Percentiles rank a stretch among this genome's conserved stretches.
These are phyloP conservation scores for Colletes gigas DNA, from an alignment of 1,140 invertebrate genomes.

Conservation along the genomic window DNA sequence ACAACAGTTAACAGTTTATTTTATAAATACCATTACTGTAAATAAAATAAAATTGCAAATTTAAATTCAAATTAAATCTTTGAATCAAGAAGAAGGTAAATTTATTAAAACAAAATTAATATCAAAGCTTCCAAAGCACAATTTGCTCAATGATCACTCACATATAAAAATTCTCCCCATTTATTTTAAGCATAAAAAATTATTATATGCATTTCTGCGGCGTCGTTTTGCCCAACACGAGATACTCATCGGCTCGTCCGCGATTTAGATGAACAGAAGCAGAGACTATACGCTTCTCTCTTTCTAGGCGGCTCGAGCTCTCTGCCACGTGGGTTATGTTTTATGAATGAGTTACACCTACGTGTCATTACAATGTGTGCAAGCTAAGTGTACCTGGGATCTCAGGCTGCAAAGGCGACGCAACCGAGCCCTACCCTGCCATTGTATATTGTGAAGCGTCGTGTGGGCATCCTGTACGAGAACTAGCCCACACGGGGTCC, in stretches of 20 bases:
- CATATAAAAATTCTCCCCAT: too few species aligned
- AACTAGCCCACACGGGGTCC: constrained; percentile 56
- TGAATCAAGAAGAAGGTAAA: too few species aligned
- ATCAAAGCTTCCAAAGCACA: too few species aligned
- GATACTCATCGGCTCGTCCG: background rate
- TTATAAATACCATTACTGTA: too few species aligned
- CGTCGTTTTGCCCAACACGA: too few species aligned
- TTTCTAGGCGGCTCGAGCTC: constrained; percentile 3
- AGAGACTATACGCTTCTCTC: background rate
- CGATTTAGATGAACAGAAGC: background rate
- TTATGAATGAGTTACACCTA: constrained; percentile 75
- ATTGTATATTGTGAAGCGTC: constrained; percentile 54
- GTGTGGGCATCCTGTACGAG: constrained; percentile 58
- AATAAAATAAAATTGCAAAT: too few species aligned
- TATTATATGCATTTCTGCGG: too few species aligned
- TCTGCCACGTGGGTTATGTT: constrained; percentile 70
- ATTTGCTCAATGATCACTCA: too few species aligned
- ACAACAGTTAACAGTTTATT: too few species aligned
- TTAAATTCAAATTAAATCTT: too few species aligned
- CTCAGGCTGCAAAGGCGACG: constrained; percentile 35
- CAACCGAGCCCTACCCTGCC: constrained; percentile 64
- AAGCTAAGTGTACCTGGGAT: constrained; percentile 63
- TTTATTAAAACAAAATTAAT: too few species aligned
- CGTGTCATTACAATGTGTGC: constrained; percentile 61
- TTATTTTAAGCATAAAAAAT: too few species aligned